These are phyloP conservation scores for Ambastaia sidthimunki DNA, from an alignment of 2,797 vertebrate species.

Conservation along the genomic window DNA sequence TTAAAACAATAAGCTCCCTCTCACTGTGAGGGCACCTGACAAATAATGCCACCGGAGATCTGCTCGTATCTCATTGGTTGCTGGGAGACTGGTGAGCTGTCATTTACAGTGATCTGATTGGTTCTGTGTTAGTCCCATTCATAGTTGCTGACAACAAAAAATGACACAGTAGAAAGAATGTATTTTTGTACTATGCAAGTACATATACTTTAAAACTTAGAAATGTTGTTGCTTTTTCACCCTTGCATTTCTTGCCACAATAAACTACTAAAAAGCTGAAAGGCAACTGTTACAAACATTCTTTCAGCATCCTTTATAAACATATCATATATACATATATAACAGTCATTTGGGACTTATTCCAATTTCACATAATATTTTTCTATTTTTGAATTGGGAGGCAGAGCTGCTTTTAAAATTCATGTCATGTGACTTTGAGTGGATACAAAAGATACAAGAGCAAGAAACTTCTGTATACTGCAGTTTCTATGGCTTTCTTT, in stretches of 20 bases:
- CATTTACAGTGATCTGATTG: conserved; percentile 8
- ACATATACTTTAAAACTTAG: too few relatives aligned
- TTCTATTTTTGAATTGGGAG: too few relatives aligned
- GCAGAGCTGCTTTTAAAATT: conserved; percentile 9
- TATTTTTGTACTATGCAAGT: not conserved
- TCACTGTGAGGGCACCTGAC: conserved; percentile 41
- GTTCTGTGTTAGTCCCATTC: conserved; percentile 58
- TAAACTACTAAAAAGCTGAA: too few relatives aligned
- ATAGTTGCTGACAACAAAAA: not conserved
- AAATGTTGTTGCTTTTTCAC: too few relatives aligned
- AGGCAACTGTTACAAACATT: not conserved
- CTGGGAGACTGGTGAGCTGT: conserved; percentile 29
- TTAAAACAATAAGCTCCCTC: conserved; percentile 70
- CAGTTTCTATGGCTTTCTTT: not conserved
- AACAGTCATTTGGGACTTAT: not conserved
- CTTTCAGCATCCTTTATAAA: not conserved
- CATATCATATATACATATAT: too few relatives aligned
- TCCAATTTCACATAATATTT: too few relatives aligned
- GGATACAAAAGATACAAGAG: not conserved
- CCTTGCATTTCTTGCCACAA: too few relatives aligned
- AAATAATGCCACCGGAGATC: conserved; percentile 27
- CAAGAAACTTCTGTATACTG: not conserved
- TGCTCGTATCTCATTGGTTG: conserved; percentile 64
- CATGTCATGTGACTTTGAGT: conserved; percentile 15
- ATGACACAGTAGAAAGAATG: not conserved